Evolutionary conservation across 1,140 invertebrate genomes (phyloP), one percentile per base, ranked within the genome.

Genomic region (Callitettix versicolor): DNA sequence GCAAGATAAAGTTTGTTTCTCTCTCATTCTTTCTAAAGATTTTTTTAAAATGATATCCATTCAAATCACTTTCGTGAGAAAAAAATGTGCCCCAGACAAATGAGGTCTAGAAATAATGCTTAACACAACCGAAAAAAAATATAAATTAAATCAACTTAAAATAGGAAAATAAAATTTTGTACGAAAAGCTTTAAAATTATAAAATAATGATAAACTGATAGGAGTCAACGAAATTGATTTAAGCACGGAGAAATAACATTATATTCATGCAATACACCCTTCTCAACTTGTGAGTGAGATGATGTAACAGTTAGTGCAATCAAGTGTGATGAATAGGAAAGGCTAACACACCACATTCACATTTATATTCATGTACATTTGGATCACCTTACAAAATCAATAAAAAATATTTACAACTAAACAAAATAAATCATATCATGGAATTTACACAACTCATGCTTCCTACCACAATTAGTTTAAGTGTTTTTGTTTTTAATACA

Each of bases 231-330:
- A 40, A 33, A 49, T 26, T 26, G 20, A 17, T n/a, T 18, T 43
- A 20, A 55, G 41, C 53, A 55, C 43, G 53, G 46, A 55, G 53
- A 55, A 55, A 55, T 40, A 55, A 44, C 41, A 55, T 55, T 55
- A 55, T 55, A 44, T 49, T 55, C 53, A 55, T 55, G 53, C 53
- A 55, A 55, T 55, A 55, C 53, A 55, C 53, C 53, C 53, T 55
- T 46, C 53, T 46, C 47, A 55, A 42, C 53, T 21, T 54, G 36
- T 33, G 53, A 53, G 46, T 48, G 46, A 48, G 46, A 48, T 48
- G 46, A 22, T 30, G 24, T 30, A 48, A n/a, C 20, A 20, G 18
- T 44, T 44, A 20, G 42, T 20, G 42, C 22, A 12, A 4, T 33
- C 30, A 41, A 53, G 24, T 24, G 34, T n/a, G 26, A 51, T 51